phyloP scores from a whole-genome alignment of 2,888 invertebrate genomes.

The Loripinus fragilis region DNA sequence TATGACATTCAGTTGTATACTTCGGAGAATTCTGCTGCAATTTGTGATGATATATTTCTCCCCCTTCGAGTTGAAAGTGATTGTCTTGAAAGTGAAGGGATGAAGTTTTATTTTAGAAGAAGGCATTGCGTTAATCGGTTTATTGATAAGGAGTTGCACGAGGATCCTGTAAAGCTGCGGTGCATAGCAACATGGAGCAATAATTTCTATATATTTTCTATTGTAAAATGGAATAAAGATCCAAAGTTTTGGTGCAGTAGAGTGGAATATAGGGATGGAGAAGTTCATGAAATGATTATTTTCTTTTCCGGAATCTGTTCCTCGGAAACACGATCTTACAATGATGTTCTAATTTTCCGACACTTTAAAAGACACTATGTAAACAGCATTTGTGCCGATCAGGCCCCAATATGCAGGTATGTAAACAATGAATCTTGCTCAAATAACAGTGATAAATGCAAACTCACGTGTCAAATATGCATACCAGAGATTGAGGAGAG shows the following conservation, averaged over 20 bases:
- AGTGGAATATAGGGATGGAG: constrained; percentile 30
- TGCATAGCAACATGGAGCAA: constrained; percentile 55
- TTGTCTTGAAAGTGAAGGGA: constrained; percentile 50
- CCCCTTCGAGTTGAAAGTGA: constrained; percentile 59
- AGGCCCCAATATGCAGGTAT: constrained; percentile 55
- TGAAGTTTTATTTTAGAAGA: constrained; percentile 56
- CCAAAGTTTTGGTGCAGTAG: constrained; percentile 52
- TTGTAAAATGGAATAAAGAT: constrained; percentile 53
- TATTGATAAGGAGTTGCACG: constrained; percentile 29
- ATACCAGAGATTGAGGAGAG: constrained; percentile 54
- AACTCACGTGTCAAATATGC: constrained; percentile 55
- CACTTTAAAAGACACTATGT: constrained; percentile 60
- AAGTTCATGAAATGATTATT: constrained; percentile 42
- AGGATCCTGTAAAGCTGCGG: constrained; percentile 39
- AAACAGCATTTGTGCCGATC: constrained; percentile 56
- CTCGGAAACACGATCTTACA: constrained; percentile 31
- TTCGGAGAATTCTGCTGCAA: constrained; percentile 34
- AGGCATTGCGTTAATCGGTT: constrained; percentile 46
- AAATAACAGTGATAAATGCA: constrained; percentile 51
- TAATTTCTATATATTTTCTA: constrained; percentile 45
- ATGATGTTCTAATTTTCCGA: constrained; percentile 42
- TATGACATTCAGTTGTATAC: constrained; percentile 54
- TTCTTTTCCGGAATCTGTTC: constrained; percentile 54
- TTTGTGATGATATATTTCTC: constrained; percentile 58
- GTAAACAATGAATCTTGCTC: constrained; percentile 50